Percentiles rank a stretch among this genome's conserved stretches.
Evolutionary conservation across 2,888 invertebrate genomes (phyloP).

Genomic region (Chamaedrilus cognettii): DNA sequence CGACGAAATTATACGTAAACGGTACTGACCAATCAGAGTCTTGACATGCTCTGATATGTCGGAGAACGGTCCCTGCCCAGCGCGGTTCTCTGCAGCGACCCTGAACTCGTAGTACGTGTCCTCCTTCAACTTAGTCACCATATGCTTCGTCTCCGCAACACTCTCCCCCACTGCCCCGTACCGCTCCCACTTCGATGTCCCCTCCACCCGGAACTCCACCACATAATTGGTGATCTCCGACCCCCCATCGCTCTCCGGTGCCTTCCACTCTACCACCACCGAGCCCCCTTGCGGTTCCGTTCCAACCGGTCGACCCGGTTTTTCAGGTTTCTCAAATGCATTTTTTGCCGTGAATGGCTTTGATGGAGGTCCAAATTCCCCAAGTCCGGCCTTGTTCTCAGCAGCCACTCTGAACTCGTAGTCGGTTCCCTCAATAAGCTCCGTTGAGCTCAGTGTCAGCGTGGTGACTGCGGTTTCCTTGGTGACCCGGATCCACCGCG

Average conservation of each 20-base stretch:
- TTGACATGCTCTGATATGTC: conserved; percentile 52
- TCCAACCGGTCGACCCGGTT: conserved; percentile 42
- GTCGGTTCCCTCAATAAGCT: conserved; percentile 59
- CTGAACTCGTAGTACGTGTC: conserved; percentile 75
- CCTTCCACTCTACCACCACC: conserved; percentile 68
- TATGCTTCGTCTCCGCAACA: conserved; percentile 26
- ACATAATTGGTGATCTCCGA: conserved; percentile 47
- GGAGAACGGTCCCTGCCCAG: conserved; percentile 73
- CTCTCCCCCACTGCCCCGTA: conserved; percentile 12
- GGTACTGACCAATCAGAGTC: no score
- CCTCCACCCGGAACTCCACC: conserved; percentile 20
- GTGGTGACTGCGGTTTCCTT: conserved; percentile 46
- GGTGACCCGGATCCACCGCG: conserved; percentile 74
- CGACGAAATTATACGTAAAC: no score
- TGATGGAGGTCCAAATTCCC: conserved; percentile 37
- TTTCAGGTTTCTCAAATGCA: conserved; percentile 29
- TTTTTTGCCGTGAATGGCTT: conserved; percentile 40
- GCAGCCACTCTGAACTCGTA: conserved; percentile 63
- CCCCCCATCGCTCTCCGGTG: conserved; percentile 52
- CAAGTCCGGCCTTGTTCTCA: conserved; percentile 68
- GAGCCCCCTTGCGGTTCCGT: conserved; percentile 62
- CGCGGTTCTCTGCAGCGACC: conserved; percentile 75
- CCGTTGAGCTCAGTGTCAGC: no score
- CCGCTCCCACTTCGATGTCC: conserved; percentile 26
- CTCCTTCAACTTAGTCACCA: conserved; percentile 38